Conservation (phyloP, 2,888 invertebrate species). For the Ypsolopha sequella region DNA sequence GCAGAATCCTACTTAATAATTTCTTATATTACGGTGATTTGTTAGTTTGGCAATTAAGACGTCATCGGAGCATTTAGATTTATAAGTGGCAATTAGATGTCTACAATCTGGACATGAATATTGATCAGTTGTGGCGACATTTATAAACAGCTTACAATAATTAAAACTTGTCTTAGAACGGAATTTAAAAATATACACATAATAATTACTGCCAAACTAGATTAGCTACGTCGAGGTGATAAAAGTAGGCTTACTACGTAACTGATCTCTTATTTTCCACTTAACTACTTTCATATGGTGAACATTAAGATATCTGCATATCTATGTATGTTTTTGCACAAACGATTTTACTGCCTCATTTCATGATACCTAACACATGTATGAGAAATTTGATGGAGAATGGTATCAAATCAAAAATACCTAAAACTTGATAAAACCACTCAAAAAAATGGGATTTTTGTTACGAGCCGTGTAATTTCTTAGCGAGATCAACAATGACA, state of each 20-base stretch:
- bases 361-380: too few species aligned
- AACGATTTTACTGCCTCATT: too few species aligned
- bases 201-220: background rate
- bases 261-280: too few species aligned
- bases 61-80: slow-evolving; percentile 57
- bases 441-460: too few species aligned
- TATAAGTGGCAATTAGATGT: slow-evolving; percentile 58
- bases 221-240: too few species aligned
- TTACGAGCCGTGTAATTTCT: background rate
- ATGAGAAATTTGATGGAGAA: too few species aligned
- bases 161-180: background rate
- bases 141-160: slow-evolving; percentile 43
- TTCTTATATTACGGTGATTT: slow-evolving; percentile 40
- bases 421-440: too few species aligned
- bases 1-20: slow-evolving; percentile 28
- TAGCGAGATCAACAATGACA: slow-evolving; percentile 35
- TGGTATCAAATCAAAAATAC: too few species aligned
- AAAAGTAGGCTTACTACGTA: too few species aligned
- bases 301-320: too few species aligned
- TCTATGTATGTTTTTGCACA: too few species aligned
- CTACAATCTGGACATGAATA: slow-evolving; percentile 58
- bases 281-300: too few species aligned
- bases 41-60: slow-evolving; percentile 58
- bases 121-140: slow-evolving; percentile 45
- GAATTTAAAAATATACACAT: background rate